A percentile compares a stretch with the other conserved stretches of the same genome.
phyloP scores from a whole-genome alignment of 2,888 invertebrate genomes.

The Philereme vetulata region DNA sequence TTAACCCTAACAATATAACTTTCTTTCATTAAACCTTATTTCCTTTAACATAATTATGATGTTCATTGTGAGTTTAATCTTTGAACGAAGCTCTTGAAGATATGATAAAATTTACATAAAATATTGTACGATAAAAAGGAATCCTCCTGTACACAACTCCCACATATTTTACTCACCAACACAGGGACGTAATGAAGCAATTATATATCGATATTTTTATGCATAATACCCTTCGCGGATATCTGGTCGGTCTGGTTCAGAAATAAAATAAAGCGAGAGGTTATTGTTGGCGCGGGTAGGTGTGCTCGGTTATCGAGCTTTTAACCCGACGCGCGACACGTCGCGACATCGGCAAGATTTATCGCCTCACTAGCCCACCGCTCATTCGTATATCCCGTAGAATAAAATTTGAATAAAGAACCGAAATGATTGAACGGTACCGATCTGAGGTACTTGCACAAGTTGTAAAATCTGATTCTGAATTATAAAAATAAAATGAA shows the following conservation, averaged over 20 bases:
- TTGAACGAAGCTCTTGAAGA: too few species aligned
- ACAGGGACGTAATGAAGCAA: slow-evolving; percentile 84
- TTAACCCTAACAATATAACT: too few species aligned
- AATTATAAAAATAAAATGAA: too few species aligned
- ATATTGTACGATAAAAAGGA: slow-evolving; percentile 12
- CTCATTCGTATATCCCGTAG: slow-evolving; percentile 79
- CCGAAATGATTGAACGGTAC: slow-evolving; percentile 67
- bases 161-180: slow-evolving; percentile 83
- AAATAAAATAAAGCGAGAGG: slow-evolving; percentile 80
- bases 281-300: slow-evolving; percentile 82
- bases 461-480: too few species aligned
- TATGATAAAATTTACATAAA: too few species aligned
- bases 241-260: slow-evolving; percentile 70
- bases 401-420: slow-evolving; percentile 75
- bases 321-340: slow-evolving; percentile 82
- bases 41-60: too few species aligned
- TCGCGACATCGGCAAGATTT: slow-evolving; percentile 80
- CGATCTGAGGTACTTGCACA: slow-evolving; percentile 30
- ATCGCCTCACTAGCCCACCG: slow-evolving; percentile 79
- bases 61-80: too few species aligned
- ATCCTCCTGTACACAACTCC: slow-evolving; percentile 77
- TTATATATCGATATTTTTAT: slow-evolving; percentile 84
- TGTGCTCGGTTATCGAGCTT: slow-evolving; percentile 83
- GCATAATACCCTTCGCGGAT: slow-evolving; percentile 82
- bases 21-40: too few species aligned